Evolutionary conservation across 2,113 vertebrate genomes (phyloP), one percentile per base, ranked within the genome.

Genomic region (Varanus salvator): DNA sequence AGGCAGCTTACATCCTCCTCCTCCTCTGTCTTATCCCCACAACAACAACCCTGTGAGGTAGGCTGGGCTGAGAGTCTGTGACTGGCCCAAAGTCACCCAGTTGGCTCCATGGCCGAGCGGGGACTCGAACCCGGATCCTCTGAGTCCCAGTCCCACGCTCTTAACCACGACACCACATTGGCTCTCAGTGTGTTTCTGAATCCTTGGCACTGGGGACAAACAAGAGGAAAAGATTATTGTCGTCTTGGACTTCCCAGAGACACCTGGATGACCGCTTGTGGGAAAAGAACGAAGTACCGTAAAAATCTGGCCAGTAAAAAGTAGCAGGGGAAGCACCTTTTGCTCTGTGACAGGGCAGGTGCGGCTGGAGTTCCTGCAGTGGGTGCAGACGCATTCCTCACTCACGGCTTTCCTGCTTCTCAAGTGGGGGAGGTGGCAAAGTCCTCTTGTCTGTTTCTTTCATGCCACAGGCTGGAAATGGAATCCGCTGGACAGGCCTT

Each of bases 401-500:
- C 34, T 8, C 17, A 5, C 4, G 21, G 52, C 21, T 9, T 69
- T 84, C 80, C 72, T 1, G 0, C 44, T 86, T 29, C 71, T 77
- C 6, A 27, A 75, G 44, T 78, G 69, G 87, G 54, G 50, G 15
- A 84, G 3, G 14, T 74, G 72, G 34, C 91, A 29, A 14, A 11
- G 9, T 6, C 48, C 27, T 68, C n/a, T 77, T 3, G 68, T 84
- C 68, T 60, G 91, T 31, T 69, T 93, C 69, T 89, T 87, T 94
- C 38, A 6, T 25, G 8, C 2, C 80, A 90, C 69, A 99, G 99
- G 99, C 93, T 99, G 99, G 99, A 98, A 99, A 95, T 99, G 99
- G 99, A 99, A 98, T 93, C 99, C 99, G 66, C 91, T 98, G 50
- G 99, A 99, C 86, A 95, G 99, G 60, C 99, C 99, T 23, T 99